Base-by-base conservation (phyloP, 2,888 invertebrate genomes). In the Hecatera dysodea region DNA sequence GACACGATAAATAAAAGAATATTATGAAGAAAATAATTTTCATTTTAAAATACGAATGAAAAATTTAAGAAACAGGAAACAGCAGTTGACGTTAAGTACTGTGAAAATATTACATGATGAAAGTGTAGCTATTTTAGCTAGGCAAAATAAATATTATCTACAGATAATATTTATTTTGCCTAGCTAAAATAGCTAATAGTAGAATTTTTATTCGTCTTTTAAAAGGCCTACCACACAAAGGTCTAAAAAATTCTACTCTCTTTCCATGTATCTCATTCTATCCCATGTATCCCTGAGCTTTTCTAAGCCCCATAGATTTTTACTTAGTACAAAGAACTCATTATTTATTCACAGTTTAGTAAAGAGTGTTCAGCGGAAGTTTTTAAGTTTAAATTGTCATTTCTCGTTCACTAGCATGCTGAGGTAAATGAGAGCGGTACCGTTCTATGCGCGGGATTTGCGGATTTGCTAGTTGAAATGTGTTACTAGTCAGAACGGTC, bases 291-390 rank as follows among this genome's bases (percentile, higher is more conserved):
- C 15, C n/a, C 12, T 39, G 12, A 63, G 57, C 39, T 78, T 60
- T 59, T 60, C 56, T 52, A 52, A 59, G 71, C n/a, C n/a, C 15
- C 50, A 29, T 59, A 17, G n/a, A 50, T 74, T 44, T 79, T 80
- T 55, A 46, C 22, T 46, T 12, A 29, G 66, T 42, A 46, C 46
- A 44, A 74, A 79, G 74, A 67, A 48, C 50, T 57, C 29, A 50
- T 73, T 79, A 57, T 52, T 62, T 57, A 52, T 78, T 62, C 72
- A 42, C 29, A 56, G 5, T 17, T 62, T 71, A 62, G 42, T 50
- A 59, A 39, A 39, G 39, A 4, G 39, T 39, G 39, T 39, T 3
- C 39, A 39, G 39, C 11, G 12, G 39, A 39, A 12, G 39, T 39
- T 39, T 39, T 12, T 1, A 12, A 39, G 39, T 39, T 12, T 39